phyloP scores from a whole-genome alignment of 2,888 invertebrate species.

The Boloria selene region DNA sequence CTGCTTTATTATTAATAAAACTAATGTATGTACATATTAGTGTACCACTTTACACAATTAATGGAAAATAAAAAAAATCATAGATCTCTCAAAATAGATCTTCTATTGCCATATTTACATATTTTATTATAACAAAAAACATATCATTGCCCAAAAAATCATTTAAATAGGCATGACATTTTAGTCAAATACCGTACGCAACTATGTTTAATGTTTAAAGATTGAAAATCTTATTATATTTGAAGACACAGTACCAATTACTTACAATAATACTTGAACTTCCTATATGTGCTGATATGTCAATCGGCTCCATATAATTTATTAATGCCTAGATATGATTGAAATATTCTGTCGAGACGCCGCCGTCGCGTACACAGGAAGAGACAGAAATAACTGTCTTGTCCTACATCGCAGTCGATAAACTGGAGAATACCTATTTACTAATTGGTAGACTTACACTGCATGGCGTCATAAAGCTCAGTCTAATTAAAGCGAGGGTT shows the following conservation, averaged over 20 bases:
- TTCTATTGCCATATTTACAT: too few species aligned
- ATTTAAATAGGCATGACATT: too few species aligned
- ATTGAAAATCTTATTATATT: not conserved
- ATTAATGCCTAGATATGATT: slow-evolving; percentile 46
- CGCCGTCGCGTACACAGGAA: slow-evolving; percentile 54
- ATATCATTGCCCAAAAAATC: too few species aligned
- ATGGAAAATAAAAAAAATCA: too few species aligned
- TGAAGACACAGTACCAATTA: slow-evolving; percentile 11
- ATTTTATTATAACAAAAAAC: too few species aligned
- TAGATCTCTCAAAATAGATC: too few species aligned
- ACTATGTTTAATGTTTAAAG: not conserved
- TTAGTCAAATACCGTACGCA: not conserved
- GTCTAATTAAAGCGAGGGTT: slow-evolving; percentile 7
- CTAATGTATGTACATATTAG: too few species aligned
- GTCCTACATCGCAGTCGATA: slow-evolving; percentile 66
- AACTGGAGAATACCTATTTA: slow-evolving; percentile 51
- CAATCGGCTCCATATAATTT: slow-evolving; percentile 27
- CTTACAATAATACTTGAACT: slow-evolving; percentile 17
- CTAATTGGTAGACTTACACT: slow-evolving; percentile 53
- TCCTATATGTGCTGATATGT: slow-evolving; percentile 24
- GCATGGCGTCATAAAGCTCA: slow-evolving; percentile 42
- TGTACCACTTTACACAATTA: too few species aligned
- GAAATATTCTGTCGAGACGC: slow-evolving; percentile 49
- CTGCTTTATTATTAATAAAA: too few species aligned
- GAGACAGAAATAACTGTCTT: slow-evolving; percentile 66